Conservation (phyloP, 2,888 invertebrate species). For the Melanotus villosus region DNA sequence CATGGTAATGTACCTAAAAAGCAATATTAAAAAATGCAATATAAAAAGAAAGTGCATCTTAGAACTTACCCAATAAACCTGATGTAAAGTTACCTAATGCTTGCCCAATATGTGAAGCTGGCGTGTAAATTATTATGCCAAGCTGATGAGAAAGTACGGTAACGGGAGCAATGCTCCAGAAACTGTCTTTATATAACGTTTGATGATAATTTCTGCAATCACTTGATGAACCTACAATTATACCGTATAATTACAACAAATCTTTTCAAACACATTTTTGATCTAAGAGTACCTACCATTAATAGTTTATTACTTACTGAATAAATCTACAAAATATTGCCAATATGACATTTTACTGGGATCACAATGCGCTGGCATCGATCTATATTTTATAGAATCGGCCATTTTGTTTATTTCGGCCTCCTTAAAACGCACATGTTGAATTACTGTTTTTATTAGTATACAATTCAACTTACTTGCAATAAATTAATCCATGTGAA, state of each 20-base stretch:
- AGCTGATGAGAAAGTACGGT: constrained; percentile 43
- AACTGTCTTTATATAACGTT: constrained; percentile 34
- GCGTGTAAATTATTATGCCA: constrained; percentile 41
- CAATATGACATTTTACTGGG: constrained; percentile 42
- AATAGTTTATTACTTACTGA: constrained; percentile 43
- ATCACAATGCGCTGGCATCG: constrained; percentile 43
- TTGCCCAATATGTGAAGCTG: constrained; percentile 37
- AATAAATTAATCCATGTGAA: constrained; percentile 47
- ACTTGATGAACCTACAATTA: constrained; percentile 33
- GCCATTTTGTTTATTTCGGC: constrained; percentile 48
- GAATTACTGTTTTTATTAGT: too few relatives aligned
- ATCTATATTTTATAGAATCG: constrained; percentile 32
- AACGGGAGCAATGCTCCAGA: constrained; percentile 42
- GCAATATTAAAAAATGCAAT: too few relatives aligned
- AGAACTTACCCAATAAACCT: constrained; percentile 34
- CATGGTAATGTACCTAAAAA: constrained; percentile 41
- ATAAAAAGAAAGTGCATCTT: too few relatives aligned
- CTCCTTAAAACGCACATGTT: constrained; percentile 45
- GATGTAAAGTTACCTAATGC: constrained; percentile 37
- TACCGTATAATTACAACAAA: too few relatives aligned
- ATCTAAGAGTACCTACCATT: too few relatives aligned
- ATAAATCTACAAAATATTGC: constrained; percentile 33
- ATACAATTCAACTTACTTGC: constrained; percentile 33
- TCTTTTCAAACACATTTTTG: too few relatives aligned
- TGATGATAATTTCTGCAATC: constrained; percentile 43